Conservation (phyloP, 2,797 vertebrate species). For the Danio jaintianensis region DNA sequence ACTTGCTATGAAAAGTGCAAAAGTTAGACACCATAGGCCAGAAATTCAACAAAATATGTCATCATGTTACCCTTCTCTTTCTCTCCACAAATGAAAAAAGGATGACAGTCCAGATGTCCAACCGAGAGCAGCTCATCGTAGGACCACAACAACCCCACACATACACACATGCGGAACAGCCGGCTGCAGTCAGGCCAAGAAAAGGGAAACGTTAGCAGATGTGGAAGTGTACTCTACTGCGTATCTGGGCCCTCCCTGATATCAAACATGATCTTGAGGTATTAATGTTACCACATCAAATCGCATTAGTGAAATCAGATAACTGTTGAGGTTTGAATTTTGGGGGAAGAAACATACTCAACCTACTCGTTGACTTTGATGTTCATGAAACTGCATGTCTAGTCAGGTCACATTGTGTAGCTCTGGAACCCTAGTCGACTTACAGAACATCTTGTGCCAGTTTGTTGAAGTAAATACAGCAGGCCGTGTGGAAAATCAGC, state of each 20-base stretch:
- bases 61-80: constrained; percentile 5
- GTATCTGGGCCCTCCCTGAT: constrained; percentile 22
- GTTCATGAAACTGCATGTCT: constrained; percentile 22
- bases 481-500: constrained; percentile 7
- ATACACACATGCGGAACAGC: background rate
- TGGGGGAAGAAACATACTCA: constrained; percentile 12
- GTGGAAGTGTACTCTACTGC: constrained; percentile 3
- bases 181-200: constrained; percentile 5
- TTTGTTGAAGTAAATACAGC: constrained; percentile 17
- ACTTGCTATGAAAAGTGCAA: constrained; percentile 18
- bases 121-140: background rate
- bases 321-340: constrained; percentile 4
- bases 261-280: constrained; percentile 21
- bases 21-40: constrained; percentile 37
- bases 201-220: constrained; percentile 32
- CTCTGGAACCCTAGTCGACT: constrained; percentile 13
- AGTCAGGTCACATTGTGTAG: constrained; percentile 33
- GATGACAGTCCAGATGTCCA: constrained; percentile 1
- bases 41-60: constrained; percentile 36
- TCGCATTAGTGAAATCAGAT: constrained; percentile 32
- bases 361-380: constrained; percentile 18
- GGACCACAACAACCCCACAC: background rate
- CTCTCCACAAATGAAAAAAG: constrained; percentile 31
- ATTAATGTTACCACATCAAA: constrained; percentile 38
- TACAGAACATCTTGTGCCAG: constrained; percentile 28